Base-by-base conservation (phyloP, 1,140 invertebrate species). In the Papilio helenus region DNA sequence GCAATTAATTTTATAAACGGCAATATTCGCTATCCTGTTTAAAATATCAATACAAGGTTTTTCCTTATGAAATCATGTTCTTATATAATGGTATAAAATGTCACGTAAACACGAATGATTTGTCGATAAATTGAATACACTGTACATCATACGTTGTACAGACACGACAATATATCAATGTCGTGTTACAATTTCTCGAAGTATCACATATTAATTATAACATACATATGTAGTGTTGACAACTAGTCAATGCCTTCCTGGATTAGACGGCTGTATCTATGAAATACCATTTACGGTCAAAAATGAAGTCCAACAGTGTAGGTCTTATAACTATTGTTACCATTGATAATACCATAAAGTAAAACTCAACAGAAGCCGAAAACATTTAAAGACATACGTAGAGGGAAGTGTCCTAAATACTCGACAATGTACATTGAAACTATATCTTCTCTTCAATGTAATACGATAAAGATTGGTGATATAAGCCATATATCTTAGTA, bases 41-140 rank as follows among this genome's bases (percentile, higher is more conserved):
- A 16, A 29, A 68, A 68, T 2, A 68, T 68, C 29, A 16, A 68
- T 1, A 68, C 26, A 68, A 68, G 23, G 61, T 68, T 68, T 61
- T 68, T 68, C 61, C 61, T 68, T 16, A 16, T 68, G 61, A 29
- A 68, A 58, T 58, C 5, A 58, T 20, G 20, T 9, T 23, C 29
- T 61, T 61, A 61, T 61, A 61, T 34, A 68, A 68, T 29, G 5
- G 34, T 26, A 10, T 26, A 12, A 61, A 20, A 61, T 34, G 61
- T 29, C 61, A 68, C 61, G 61, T 68, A 68, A 26, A 29, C 61
- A 34, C 18, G 26, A 68, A 68, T 68, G 26, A 68, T 34, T 68
- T 26, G 61, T 68, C 34, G 61, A 68, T 68, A 29, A 68, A 68
- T 16, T 68, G 5, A 68, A 68, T 14, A 26, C 26, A 8, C 23